These are phyloP conservation scores for Phylloscopus whistleri DNA, from an alignment of 2,113 vertebrate species.

Conservation along the genomic window DNA sequence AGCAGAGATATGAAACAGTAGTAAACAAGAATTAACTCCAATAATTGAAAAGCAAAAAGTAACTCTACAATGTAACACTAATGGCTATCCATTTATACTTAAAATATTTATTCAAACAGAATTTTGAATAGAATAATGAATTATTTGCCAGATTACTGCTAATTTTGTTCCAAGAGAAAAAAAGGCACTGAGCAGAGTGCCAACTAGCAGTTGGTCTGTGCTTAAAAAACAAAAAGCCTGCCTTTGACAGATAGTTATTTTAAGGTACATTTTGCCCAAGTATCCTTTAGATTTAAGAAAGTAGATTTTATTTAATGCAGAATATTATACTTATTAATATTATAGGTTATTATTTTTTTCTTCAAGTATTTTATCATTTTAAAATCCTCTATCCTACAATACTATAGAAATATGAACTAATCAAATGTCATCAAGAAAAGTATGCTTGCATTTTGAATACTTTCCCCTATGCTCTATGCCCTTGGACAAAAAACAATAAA, in stretches of 20 bases:
- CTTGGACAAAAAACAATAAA: conserved; percentile 46
- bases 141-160: background rate
- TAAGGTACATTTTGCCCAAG: background rate
- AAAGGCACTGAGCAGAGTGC: background rate
- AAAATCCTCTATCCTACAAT: background rate
- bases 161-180: background rate
- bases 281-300: background rate
- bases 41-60: background rate
- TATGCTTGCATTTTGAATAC: background rate
- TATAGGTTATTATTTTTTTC: background rate
- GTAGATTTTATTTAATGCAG: background rate
- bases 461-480: background rate
- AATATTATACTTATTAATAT: background rate
- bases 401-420: background rate
- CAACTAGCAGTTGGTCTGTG: background rate
- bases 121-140: background rate
- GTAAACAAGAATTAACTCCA: background rate
- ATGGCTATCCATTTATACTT: background rate
- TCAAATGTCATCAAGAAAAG: background rate
- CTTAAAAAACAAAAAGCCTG: background rate
- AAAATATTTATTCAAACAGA: background rate
- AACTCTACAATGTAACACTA: background rate
- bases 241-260: background rate
- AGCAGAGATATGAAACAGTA: background rate
- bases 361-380: background rate